A percentile compares a stretch with the other conserved stretches of the same genome.
Evolutionary conservation across 2,888 invertebrate genomes (phyloP).

Genomic region (Eristalinus sepulchralis): DNA sequence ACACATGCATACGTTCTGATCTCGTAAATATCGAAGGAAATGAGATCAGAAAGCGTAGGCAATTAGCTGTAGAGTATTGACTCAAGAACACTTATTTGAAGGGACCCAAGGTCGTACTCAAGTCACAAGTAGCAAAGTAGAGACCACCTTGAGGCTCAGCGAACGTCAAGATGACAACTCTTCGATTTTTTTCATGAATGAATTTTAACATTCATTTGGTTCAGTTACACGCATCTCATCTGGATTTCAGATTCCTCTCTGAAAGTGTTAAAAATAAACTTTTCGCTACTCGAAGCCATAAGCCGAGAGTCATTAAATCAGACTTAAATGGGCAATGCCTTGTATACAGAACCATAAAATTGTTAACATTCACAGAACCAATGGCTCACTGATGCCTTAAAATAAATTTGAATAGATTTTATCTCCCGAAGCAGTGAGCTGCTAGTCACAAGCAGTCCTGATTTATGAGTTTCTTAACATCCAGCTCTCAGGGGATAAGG

Average conservation of each 20-base stretch:
- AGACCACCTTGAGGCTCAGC: too few species aligned
- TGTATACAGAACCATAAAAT: not conserved
- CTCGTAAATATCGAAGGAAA: too few species aligned
- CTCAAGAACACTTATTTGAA: too few species aligned
- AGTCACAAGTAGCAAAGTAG: too few species aligned
- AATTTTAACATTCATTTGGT: too few species aligned
- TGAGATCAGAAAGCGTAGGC: too few species aligned
- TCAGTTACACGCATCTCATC: not conserved
- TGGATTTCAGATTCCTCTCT: not conserved
- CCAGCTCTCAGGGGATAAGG: not conserved
- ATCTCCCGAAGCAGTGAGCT: not conserved
- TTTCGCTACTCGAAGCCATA: not conserved
- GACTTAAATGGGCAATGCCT: not conserved
- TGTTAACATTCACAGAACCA: not conserved
- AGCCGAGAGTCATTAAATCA: not conserved
- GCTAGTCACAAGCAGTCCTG: not conserved
- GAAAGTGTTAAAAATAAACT: not conserved
- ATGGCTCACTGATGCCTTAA: not conserved
- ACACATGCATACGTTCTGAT: too few species aligned
- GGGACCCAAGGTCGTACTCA: too few species aligned
- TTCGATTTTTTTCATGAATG: too few species aligned
- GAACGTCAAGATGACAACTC: too few species aligned
- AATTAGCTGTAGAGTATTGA: too few species aligned
- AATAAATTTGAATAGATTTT: not conserved
- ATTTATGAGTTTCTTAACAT: not conserved